These are phyloP conservation scores for Troides helena DNA, from an alignment of 2,888 invertebrate genomes.

Conservation along the genomic window DNA sequence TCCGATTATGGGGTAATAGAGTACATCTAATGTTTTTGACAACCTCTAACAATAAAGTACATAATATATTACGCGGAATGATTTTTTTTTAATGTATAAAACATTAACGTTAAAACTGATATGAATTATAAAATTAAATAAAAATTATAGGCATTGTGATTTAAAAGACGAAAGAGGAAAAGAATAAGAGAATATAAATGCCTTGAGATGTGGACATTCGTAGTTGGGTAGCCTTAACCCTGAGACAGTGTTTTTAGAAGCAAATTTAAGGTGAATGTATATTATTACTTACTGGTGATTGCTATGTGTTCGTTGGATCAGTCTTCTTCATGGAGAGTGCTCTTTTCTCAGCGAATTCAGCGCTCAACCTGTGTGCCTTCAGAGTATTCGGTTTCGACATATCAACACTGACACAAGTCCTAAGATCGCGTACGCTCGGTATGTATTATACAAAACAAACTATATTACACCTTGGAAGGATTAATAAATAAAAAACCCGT, in stretches of 20 bases:
- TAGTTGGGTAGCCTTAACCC: not conserved
- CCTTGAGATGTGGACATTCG: not conserved
- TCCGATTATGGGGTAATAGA: conserved; percentile 19
- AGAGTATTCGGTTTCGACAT: conserved; percentile 75
- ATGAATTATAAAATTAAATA: not conserved
- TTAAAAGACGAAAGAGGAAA: not conserved
- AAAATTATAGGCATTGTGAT: not conserved
- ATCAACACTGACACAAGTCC: conserved; percentile 49
- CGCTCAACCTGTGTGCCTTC: conserved; percentile 75
- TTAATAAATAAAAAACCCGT: conserved; percentile 51
- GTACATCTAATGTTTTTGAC: conserved; percentile 9
- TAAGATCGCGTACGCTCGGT: conserved; percentile 19
- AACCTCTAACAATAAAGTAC: conserved; percentile 11
- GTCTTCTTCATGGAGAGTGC: conserved; percentile 65
- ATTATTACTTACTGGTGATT: conserved; percentile 69
- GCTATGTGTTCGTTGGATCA: conserved; percentile 72
- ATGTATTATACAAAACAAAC: conserved; percentile 44
- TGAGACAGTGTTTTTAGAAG: not conserved
- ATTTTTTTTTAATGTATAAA: not conserved
- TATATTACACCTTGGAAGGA: conserved; percentile 42
- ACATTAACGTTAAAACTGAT: not conserved
- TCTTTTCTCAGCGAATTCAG: conserved; percentile 74
- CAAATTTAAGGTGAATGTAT: not conserved
- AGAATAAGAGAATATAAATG: not conserved
- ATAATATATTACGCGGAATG: not conserved